Percentiles rank a stretch among this genome's conserved stretches.
Evolutionary conservation across 2,113 vertebrate genomes (phyloP).

Genomic region (Pelusios castaneus): DNA sequence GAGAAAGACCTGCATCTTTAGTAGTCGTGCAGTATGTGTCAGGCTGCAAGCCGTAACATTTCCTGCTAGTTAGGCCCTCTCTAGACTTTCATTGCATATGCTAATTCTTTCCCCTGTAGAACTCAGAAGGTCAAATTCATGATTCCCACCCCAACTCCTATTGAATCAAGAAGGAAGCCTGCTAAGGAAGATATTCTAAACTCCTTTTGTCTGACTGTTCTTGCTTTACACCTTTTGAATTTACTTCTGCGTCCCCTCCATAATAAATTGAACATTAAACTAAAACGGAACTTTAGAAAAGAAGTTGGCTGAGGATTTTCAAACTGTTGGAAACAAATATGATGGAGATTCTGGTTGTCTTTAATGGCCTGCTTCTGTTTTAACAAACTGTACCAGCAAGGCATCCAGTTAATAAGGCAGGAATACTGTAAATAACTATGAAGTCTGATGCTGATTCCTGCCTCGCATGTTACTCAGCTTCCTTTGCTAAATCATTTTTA

Average conservation of each 20-base stretch:
- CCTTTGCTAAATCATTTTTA: neutral
- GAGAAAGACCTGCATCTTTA: neutral
- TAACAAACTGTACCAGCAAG: neutral
- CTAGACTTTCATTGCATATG: neutral
- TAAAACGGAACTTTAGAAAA: neutral
- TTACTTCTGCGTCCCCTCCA: neutral
- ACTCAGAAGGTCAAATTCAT: neutral
- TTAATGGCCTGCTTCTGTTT: neutral
- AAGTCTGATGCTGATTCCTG: neutral
- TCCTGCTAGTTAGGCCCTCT: neutral
- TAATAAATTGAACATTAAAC: fast-evolving
- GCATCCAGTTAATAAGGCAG: neutral
- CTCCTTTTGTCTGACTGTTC: neutral
- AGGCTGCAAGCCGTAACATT: neutral
- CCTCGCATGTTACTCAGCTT: neutral
- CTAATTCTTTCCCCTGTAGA: neutral
- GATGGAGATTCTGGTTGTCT: neutral
- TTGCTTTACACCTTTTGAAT: neutral
- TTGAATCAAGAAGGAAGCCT: neutral
- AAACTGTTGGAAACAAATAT: neutral
- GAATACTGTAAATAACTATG: neutral
- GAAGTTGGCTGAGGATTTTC: neutral
- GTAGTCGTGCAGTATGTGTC: neutral
- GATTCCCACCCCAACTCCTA: neutral
- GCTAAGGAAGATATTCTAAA: neutral